Conservation (phyloP, 2,113 vertebrate species). For the Solea senegalensis region DNA sequence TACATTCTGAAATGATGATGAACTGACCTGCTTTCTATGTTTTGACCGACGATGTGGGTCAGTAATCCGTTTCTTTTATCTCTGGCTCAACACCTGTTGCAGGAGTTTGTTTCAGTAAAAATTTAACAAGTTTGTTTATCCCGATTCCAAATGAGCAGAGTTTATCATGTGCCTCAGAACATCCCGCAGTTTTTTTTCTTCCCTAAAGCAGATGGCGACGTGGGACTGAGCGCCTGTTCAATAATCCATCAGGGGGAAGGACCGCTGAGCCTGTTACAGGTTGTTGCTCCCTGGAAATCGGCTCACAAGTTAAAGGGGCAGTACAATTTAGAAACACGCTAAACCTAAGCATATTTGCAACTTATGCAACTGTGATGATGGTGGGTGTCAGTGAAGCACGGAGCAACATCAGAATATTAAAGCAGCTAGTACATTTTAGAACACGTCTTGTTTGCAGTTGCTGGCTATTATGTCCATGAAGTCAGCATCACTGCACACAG, state of each 20-base stretch:
- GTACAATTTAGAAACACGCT: conserved; percentile 15
- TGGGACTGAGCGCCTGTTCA: conserved; percentile 78
- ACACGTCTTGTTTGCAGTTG: conserved; percentile 7
- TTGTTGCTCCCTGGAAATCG: conserved; percentile 68
- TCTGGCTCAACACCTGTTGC: conserved; percentile 47
- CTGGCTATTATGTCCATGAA: background rate
- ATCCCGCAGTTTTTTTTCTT: conserved; percentile 58
- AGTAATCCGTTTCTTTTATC: conserved; percentile 4
- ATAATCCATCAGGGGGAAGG: conserved; percentile 83
- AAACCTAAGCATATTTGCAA: background rate
- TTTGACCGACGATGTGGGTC: conserved; percentile 4
- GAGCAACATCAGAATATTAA: background rate
- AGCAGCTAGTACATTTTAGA: background rate
- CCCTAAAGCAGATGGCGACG: conserved; percentile 71
- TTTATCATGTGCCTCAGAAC: conserved; percentile 31
- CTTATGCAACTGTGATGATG: background rate
- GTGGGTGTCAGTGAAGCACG: background rate
- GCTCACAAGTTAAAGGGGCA: conserved; percentile 82
- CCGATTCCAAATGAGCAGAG: background rate
- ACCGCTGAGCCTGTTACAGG: conserved; percentile 66
- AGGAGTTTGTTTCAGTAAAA: background rate
- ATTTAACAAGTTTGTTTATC: background rate
- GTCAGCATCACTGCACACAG: conserved; percentile 1
- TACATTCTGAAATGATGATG: conserved; percentile 14
- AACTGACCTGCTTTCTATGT: conserved; percentile 26